Base-by-base conservation (phyloP, 2,797 vertebrate genomes). In the Anisognathus igniventris region DNA sequence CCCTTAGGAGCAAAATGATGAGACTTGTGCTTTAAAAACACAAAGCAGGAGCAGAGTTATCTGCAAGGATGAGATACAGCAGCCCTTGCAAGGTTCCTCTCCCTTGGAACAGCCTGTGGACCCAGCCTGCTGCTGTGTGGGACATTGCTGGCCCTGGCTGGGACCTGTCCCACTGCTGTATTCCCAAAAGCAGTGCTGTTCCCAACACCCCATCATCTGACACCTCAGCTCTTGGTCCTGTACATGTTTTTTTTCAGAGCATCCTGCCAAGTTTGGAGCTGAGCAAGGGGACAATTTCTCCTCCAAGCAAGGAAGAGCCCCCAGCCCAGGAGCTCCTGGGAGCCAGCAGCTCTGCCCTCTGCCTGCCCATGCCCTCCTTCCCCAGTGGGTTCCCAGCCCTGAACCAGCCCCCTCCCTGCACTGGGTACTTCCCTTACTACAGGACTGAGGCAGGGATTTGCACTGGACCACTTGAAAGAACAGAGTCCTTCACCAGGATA, bases 381-480 rank as follows among this genome's bases (percentile, higher is more conserved):
- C 44, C 54, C 40, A 54, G 65, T 0, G 2, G 42, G 14, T 30
- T 65, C 12, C 75, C 61, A 28, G 20, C 2, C 20, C 27, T 17
- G 33, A 16, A 9, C 23, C 66, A 58, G 5, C 14, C 11, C 47
- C 37, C 61, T 13, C 11, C 25, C 54, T 67, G 37, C 30, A 3
- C 7, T 0, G 93, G 76, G 5, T 95, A 84, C 3, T 60, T 92
- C 5, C 95, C 96, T 15, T 97, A 84, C 79, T 97, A 97, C 71
- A 94, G 93, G 66, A 96, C 88, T 1, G 90, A 97, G 53, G 95
- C 67, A 64, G 19, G 64, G 24, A 86, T 97, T 6, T 73, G 28
- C 67, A 10, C 56, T 2, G 77, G 35, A 39, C 87, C 72, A 1
- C 33, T 39, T 25, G 31, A 12, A 35, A 20, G 4, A 23, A 58